phyloP scores from a whole-genome alignment of 2,797 vertebrate genomes.

The Euthynnus affinis region DNA sequence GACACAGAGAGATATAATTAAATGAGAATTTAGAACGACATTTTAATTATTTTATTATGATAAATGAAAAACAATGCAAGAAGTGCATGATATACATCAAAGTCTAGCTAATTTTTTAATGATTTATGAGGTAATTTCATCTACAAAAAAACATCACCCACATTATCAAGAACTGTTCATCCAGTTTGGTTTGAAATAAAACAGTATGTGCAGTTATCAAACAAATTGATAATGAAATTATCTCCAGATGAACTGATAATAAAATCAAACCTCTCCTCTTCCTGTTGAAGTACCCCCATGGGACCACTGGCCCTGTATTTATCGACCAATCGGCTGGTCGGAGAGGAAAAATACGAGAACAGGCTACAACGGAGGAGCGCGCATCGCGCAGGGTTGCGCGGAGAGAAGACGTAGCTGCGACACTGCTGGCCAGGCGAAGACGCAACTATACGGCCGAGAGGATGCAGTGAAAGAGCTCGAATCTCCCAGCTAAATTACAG shows the following conservation, averaged over 20 bases:
- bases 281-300: slow-evolving; percentile 51
- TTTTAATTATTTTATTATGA: background rate
- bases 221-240: slow-evolving; percentile 38
- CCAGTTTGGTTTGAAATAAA: background rate
- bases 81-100: background rate
- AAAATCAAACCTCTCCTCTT: slow-evolving; percentile 44
- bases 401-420: slow-evolving; percentile 71
- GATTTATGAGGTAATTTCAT: no score
- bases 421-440: slow-evolving; percentile 54
- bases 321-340: slow-evolving; percentile 71
- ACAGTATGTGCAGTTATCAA: background rate
- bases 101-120: no score
- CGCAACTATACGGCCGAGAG: slow-evolving; percentile 44
- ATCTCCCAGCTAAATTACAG: slow-evolving; percentile 7
- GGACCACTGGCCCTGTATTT: slow-evolving; percentile 37
- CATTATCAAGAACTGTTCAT: background rate
- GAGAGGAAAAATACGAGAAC: slow-evolving; percentile 49
- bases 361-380: slow-evolving; percentile 54
- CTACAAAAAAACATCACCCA: background rate
- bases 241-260: slow-evolving; percentile 41
- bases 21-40: background rate
- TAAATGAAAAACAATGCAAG: background rate
- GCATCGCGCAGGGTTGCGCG: slow-evolving; percentile 59
- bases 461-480: slow-evolving; percentile 69
- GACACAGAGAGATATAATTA: background rate